These are phyloP conservation scores for Anagrus nilaparvatae DNA, from an alignment of 1,140 invertebrate genomes.

Conservation along the genomic window DNA sequence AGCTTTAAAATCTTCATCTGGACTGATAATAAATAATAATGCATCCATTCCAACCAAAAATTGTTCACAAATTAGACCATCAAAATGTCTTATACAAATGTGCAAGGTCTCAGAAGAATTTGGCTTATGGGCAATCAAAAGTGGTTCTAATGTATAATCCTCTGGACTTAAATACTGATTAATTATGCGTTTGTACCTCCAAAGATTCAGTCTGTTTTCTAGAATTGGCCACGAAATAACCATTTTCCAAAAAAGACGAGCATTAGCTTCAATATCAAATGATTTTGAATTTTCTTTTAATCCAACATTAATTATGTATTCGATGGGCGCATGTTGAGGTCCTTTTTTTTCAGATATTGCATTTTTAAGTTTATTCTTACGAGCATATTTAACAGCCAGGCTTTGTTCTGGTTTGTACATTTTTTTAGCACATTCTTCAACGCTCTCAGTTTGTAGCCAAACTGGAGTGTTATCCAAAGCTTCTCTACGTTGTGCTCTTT, in stretches of 20 bases:
- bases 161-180: slow-evolving; percentile 27
- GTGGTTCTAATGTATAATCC: slow-evolving; percentile 24
- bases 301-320: slow-evolving; percentile 27
- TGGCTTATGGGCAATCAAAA: slow-evolving; percentile 29
- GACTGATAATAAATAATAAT: slow-evolving; percentile 27
- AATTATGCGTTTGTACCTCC: slow-evolving; percentile 30
- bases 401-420: slow-evolving; percentile 42
- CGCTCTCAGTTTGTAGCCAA: slow-evolving; percentile 45
- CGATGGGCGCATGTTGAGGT: slow-evolving; percentile 20
- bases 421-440: slow-evolving; percentile 41
- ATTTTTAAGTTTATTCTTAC: slow-evolving; percentile 1
- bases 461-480: slow-evolving; percentile 51
- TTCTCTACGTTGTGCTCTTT: slow-evolving; percentile 30
- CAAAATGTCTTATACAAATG: slow-evolving; percentile 31
- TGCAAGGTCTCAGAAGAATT: slow-evolving; percentile 28
- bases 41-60: slow-evolving; percentile 28
- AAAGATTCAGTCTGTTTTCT: slow-evolving; percentile 21
- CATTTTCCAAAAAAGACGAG: slow-evolving; percentile 57
- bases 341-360: not conserved
- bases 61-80: slow-evolving; percentile 25
- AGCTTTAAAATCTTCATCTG: slow-evolving; percentile 22
- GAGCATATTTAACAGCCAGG: slow-evolving; percentile 39
- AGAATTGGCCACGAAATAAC: slow-evolving; percentile 47
- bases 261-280: slow-evolving; percentile 16
- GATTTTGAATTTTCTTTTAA: slow-evolving; percentile 30